phyloP scores from a whole-genome alignment of 2,113 vertebrate species.

The Trematocara nigrifrons region DNA sequence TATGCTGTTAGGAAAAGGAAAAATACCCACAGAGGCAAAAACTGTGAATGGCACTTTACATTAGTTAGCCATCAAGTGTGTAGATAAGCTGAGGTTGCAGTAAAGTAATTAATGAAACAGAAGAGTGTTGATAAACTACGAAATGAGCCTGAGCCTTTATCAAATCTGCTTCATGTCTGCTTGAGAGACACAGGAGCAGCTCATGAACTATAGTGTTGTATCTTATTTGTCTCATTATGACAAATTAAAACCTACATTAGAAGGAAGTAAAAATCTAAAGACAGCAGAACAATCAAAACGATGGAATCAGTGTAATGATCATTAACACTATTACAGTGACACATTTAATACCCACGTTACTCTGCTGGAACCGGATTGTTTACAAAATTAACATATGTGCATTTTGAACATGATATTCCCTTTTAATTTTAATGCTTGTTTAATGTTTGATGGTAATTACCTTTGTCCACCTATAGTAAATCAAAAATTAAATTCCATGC shows the following conservation, averaged over 20 bases:
- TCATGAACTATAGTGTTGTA: not conserved
- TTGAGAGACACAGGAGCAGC: not conserved
- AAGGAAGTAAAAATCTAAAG: not conserved
- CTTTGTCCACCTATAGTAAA: not conserved
- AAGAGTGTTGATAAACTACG: not conserved
- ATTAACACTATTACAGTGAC: not conserved
- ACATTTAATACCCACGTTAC: accelerated
- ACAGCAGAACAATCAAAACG: not conserved
- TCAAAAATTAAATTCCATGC: not conserved
- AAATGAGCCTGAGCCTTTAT: not conserved
- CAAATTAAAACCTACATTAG: not conserved
- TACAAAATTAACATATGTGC: not conserved
- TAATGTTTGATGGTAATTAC: not conserved
- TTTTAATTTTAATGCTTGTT: not conserved
- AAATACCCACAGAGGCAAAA: not conserved
- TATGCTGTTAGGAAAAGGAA: not conserved
- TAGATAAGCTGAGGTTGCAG: not conserved
- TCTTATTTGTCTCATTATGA: not conserved
- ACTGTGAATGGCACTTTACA: not conserved
- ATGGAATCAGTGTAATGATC: not conserved
- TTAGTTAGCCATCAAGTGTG: not conserved
- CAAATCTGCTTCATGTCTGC: not conserved
- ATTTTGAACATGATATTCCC: not conserved
- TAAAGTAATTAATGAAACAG: not conserved
- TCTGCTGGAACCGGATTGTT: accelerated